Evolutionary conservation across 2,888 invertebrate genomes (phyloP), one percentile per base, ranked within the genome.

Genomic region (Melanotus villosus): DNA sequence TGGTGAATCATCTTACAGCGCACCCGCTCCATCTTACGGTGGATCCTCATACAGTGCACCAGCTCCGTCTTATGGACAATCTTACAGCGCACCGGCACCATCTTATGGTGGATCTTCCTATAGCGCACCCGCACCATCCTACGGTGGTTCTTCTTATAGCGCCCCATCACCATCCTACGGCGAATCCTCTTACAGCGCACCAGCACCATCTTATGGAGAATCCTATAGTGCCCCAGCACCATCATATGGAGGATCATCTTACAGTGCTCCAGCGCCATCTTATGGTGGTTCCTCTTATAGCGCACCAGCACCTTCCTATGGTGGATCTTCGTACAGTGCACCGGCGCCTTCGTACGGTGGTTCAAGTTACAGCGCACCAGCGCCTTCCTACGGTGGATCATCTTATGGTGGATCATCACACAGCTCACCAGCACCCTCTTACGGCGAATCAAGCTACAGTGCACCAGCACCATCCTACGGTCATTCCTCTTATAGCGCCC

Each of bases 121-220:
- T 50, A 57, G 54, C 9, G 73, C 75, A 21, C 75, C 76, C 38
- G 72, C 75, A 23, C 70, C 62, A 16, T 21, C 50, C 14, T 74
- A 74, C 64, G 19, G 64, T 18, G 26, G 16, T 32, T 10, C 59
- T 32, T 30, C 47, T 18, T 34, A 60, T 30, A 18, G 47, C 10
- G 21, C 1, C 14, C 26, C 36, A 30, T 16, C 74, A 71, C 54
- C 68, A 7, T 32, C 58, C 1, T 62, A 68, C 74, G 21, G 47
- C 3, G 21, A 2, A 16, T 32, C 36, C 23, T 21, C 74, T 72
- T 18, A 77, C 74, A 67, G 68, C 59, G 1, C 63, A 65, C 32
- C 75, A 77, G 72, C 71, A 32, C 73, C 65, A 43, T 32, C 56
- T 4, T 56, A 58, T 16, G 41, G 14, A 19, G 75, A 78, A 23